These are phyloP conservation scores for Oncorhynchus nerka DNA, from an alignment of 2,113 vertebrate species.

Conservation along the genomic window DNA sequence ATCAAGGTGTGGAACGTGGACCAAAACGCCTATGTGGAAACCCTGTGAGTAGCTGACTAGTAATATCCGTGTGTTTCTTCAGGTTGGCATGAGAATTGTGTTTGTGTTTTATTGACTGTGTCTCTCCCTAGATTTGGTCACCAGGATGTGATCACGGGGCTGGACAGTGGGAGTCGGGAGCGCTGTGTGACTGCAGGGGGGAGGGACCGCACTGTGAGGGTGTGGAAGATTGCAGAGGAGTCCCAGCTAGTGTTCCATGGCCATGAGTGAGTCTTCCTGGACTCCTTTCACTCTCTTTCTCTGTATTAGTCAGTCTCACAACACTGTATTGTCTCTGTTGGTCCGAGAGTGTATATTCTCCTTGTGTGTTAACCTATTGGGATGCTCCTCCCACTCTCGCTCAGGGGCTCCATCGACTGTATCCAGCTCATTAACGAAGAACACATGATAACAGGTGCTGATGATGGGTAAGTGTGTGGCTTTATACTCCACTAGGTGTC, in stretches of 20 bases:
- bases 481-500: no score
- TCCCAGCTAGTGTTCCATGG: slow-evolving; percentile 93
- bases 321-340: background rate
- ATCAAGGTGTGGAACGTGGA: slow-evolving; percentile 96
- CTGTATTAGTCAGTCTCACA: background rate
- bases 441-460: slow-evolving; percentile 90
- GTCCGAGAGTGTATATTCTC: no score
- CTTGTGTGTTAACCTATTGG: no score
- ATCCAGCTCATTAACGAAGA: slow-evolving; percentile 96
- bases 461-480: slow-evolving; percentile 83
- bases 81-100: background rate
- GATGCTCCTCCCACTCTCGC: slow-evolving; percentile 7
- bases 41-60: slow-evolving; percentile 79
- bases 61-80: background rate
- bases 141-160: slow-evolving; percentile 86
- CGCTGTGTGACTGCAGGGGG: slow-evolving; percentile 92
- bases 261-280: slow-evolving; percentile 82
- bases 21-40: slow-evolving; percentile 93
- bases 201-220: slow-evolving; percentile 85
- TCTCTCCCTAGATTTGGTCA: slow-evolving; percentile 83
- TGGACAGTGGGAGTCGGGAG: slow-evolving; percentile 92
- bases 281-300: no score
- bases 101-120: background rate
- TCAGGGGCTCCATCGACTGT: slow-evolving; percentile 93
- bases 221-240: slow-evolving; percentile 97